Percentiles rank a stretch among this genome's conserved stretches.
Evolutionary conservation across 2,113 vertebrate genomes (phyloP).

Genomic region (Panthera uncia): DNA sequence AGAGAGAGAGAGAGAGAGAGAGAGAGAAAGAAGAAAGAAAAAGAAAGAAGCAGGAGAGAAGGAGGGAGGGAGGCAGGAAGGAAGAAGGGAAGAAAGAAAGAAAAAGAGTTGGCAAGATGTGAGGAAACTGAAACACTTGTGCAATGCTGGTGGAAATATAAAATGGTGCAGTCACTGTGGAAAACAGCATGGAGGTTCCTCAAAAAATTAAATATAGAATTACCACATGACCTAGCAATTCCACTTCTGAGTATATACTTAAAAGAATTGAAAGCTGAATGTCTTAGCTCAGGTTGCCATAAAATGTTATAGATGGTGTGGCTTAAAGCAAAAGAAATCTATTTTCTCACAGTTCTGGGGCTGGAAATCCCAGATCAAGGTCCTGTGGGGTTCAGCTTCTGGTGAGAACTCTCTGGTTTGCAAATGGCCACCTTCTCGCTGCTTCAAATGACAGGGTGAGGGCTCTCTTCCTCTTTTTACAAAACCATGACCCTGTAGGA

Average conservation of each 20-base stretch:
- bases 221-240: not conserved
- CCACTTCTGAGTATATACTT: not conserved
- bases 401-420: not conserved
- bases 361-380: not conserved
- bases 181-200: not conserved
- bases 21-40: not conserved
- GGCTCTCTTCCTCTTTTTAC: not conserved
- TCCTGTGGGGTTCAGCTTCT: not conserved
- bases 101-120: not conserved
- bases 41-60: not conserved
- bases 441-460: not conserved
- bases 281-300: not conserved
- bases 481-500: not conserved
- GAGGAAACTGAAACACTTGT: not conserved
- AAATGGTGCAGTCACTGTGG: not conserved
- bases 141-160: not conserved
- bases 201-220: not conserved
- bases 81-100: not conserved
- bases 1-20: too few species aligned
- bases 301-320: not conserved
- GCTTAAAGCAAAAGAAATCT: not conserved
- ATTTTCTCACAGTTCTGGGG: not conserved
- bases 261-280: not conserved
- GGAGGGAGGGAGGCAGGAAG: too few species aligned
- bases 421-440: not conserved